Evolutionary conservation across 2,888 invertebrate genomes (phyloP), one percentile per base, ranked within the genome.

Genomic region (Scaptomyza parva): DNA sequence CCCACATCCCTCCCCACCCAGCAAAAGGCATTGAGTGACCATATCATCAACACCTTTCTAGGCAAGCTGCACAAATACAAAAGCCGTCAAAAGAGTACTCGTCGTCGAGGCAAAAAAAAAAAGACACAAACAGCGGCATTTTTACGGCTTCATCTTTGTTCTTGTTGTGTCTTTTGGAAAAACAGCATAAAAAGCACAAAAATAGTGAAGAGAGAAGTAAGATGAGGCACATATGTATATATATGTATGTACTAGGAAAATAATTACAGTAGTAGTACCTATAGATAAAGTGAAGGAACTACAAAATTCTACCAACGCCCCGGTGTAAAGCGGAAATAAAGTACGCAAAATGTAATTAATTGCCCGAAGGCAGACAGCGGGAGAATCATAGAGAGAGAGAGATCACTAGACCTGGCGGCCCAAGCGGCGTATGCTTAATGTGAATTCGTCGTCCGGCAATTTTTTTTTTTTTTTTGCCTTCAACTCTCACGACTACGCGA

Each of bases 281-380:
- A 14, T n/a, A n/a, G n/a, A n/a, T n/a, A 35, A 26, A 26, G 26
- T 14, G 35, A 20, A 20, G 40, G 20, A 54, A 66, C 67, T 68
- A 35, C 64, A 59, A 84, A 82, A 81, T 80, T 82, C 84, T 71
- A 73, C 40, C 86, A 57, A 47, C 51, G 63, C 50, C 39, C 39
- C 76, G 59, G 79, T 78, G 80, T 65, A 78, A 79, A 79, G 75
- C 81, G 81, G 81, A 82, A 82, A 82, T 72, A 84, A 86, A 86
- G 81, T 86, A 69, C 86, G 81, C 81, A 86, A 84, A 82, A 82
- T 84, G 87, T 86, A 82, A 82, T 82, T 86, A 82, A 86, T 86
- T 82, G 81, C 78, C 60, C 26, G 44, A 52, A 44, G 37, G 20
- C 14, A 17, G 3, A 30, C 14, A n/a, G n/a, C n/a, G 6, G 12